Conservation (phyloP, 2,888 invertebrate species). For the Epirrita christyi region DNA sequence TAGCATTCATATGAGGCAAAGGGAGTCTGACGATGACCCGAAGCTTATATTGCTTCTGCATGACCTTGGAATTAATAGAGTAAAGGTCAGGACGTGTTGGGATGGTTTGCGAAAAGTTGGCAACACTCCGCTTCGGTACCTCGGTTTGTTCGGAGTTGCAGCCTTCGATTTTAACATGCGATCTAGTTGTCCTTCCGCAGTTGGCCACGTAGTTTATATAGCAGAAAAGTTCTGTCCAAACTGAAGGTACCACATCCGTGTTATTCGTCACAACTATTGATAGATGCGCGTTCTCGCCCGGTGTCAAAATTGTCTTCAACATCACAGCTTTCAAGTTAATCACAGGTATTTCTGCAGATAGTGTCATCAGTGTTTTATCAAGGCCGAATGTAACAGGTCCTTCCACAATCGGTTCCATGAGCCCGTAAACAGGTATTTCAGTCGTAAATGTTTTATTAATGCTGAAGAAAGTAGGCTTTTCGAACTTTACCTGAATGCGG, state of each 20-base stretch:
- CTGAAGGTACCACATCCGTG: conserved; percentile 12
- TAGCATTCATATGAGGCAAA: conserved; percentile 23
- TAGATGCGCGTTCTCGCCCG: conserved; percentile 28
- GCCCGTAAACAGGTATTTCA: conserved; percentile 30
- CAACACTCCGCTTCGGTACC: not conserved
- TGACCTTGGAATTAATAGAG: conserved; percentile 18
- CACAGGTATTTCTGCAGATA: conserved; percentile 9
- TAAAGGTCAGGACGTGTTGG: conserved; percentile 20
- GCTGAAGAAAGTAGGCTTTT: conserved; percentile 26
- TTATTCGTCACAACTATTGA: conserved; percentile 21
- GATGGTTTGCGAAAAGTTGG: conserved; percentile 8
- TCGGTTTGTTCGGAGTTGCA: conserved; percentile 4
- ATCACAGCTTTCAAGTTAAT: conserved; percentile 32
- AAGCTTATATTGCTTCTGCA: conserved; percentile 25
- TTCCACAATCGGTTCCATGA: conserved; percentile 6
- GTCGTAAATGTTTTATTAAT: conserved; percentile 23
- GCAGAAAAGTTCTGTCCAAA: conserved; percentile 21
- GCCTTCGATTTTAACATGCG: conserved; percentile 1
- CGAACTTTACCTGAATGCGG: conserved; percentile 24
- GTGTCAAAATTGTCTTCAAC: conserved; percentile 14
- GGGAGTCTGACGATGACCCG: conserved; percentile 29
- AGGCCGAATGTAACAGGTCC: conserved; percentile 32
- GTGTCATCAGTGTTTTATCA: conserved; percentile 27
- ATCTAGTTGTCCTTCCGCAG: conserved; percentile 12
- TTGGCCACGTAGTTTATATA: conserved; percentile 28